Conservation (phyloP, 1,140 invertebrate species). For the Mya arenaria region DNA sequence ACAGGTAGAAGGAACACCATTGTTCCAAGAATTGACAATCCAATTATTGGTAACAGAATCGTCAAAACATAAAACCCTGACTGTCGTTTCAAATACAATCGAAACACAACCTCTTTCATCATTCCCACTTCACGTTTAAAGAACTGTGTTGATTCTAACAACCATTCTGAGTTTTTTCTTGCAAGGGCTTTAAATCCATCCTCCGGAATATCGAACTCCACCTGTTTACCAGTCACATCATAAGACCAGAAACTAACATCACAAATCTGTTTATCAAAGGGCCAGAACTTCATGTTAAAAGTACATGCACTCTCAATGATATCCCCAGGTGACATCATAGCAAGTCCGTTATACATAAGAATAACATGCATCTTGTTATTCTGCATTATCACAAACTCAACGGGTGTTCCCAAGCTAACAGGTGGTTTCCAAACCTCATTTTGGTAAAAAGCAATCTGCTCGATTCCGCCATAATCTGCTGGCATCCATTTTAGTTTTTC, state of each 20-base stretch:
- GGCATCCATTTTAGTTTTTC: neutral
- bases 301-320: neutral
- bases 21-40: neutral
- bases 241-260: neutral
- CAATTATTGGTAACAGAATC: neutral
- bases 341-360: neutral
- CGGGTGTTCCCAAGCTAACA: neutral
- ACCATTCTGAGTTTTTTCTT: neutral
- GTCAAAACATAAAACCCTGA: slow-evolving; percentile 16
- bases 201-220: neutral
- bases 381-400: neutral
- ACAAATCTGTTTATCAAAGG: slow-evolving; percentile 26
- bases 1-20: slow-evolving; percentile 13
- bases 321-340: neutral
- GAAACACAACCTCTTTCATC: neutral
- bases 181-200: neutral
- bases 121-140: no score
- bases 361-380: neutral
- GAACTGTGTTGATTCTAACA: neutral
- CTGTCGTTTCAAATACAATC: neutral
- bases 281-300: slow-evolving; percentile 17
- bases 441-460: neutral
- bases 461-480: slow-evolving; percentile 1
- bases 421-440: neutral
- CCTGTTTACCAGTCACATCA: neutral